Evolutionary conservation across 2,888 invertebrate species (phyloP).

Genomic region (Gryllus longicercus): DNA sequence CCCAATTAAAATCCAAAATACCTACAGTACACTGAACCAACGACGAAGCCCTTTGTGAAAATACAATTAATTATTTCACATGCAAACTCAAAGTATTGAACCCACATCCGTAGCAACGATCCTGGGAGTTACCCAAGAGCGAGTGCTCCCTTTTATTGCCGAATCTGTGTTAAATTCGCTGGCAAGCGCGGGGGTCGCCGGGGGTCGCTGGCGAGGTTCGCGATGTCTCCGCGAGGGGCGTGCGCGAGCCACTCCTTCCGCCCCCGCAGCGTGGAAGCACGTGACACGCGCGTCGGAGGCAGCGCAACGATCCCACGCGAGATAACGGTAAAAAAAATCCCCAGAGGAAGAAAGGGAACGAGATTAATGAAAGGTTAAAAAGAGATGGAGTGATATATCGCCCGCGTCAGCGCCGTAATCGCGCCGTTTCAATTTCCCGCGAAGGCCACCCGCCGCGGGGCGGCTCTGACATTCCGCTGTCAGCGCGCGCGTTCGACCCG

Average conservation of each 20-base stretch:
- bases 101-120: too few species aligned
- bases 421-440: constrained; percentile 10
- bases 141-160: too few species aligned
- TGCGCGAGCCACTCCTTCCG: not conserved
- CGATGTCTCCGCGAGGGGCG: not conserved
- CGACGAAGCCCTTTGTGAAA: too few species aligned
- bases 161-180: too few species aligned
- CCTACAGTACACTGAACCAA: too few species aligned
- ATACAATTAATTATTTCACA: too few species aligned
- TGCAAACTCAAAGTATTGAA: too few species aligned
- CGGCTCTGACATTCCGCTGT: not conserved
- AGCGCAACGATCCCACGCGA: not conserved
- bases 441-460: not conserved
- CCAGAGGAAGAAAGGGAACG: constrained; percentile 4
- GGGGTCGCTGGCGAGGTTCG: too few species aligned
- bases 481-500: not conserved
- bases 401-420: constrained; percentile 9
- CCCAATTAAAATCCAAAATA: too few species aligned
- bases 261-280: not conserved
- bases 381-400: constrained; percentile 17
- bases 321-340: not conserved
- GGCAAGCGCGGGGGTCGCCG: too few species aligned
- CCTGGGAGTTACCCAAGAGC: too few species aligned
- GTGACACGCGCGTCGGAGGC: not conserved
- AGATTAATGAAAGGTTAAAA: constrained; percentile 17